A percentile compares a stretch with the other conserved stretches of the same genome.
Conservation (phyloP, 2,113 vertebrate genomes). For the Pterophyllum scalare region DNA sequence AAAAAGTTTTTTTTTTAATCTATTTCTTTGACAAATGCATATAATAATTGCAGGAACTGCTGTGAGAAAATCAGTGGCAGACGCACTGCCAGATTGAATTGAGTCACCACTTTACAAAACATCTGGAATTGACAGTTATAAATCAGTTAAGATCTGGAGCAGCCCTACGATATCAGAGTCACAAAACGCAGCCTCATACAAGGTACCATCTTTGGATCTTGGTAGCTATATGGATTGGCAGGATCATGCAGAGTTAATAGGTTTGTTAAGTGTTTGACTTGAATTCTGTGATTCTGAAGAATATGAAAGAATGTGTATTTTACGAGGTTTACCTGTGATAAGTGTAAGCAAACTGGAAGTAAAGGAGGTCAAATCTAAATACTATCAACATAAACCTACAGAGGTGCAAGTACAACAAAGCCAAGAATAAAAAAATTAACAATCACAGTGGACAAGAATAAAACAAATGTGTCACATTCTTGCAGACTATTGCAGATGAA, state of each 20-base stretch:
- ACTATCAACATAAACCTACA: neutral
- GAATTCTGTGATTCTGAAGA: neutral
- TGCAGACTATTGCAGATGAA: neutral
- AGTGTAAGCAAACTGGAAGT: neutral
- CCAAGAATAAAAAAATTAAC: neutral
- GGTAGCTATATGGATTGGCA: neutral
- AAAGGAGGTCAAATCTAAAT: neutral
- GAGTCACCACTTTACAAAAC: neutral
- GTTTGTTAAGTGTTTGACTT: neutral
- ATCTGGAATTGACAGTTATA: neutral
- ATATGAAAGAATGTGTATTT: neutral
- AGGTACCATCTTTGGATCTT: neutral
- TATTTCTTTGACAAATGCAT: slow-evolving; percentile 12
- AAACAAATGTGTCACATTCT: neutral
- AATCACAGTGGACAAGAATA: neutral
- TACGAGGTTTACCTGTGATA: neutral
- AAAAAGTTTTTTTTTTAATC: neutral
- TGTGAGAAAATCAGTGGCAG: neutral
- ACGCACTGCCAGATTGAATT: neutral
- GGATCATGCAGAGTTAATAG: neutral
- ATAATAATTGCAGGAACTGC: slow-evolving; percentile 17
- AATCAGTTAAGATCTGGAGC: neutral
- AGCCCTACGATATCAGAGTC: neutral
- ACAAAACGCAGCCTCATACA: neutral
- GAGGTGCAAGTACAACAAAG: neutral